These are phyloP conservation scores for Dasypogon diadema DNA, from an alignment of 2,888 invertebrate genomes.

Conservation along the genomic window DNA sequence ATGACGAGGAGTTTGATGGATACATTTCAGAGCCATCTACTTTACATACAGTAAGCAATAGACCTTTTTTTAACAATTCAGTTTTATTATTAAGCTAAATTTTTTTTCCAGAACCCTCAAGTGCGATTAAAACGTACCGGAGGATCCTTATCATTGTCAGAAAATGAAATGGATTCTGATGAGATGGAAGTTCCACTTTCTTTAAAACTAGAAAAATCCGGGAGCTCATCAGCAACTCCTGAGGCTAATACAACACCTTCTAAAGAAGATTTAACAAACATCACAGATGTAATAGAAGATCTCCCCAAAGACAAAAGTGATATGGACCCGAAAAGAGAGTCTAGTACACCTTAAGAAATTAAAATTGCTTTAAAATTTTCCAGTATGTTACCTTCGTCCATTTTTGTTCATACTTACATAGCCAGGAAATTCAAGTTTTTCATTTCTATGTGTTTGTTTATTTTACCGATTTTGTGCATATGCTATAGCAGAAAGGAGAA, in stretches of 20 bases:
- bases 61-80: background rate
- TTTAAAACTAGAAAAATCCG: slow-evolving; percentile 58
- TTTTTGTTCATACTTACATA: background rate
- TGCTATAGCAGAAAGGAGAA: background rate
- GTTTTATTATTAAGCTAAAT: slow-evolving; percentile 33
- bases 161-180: slow-evolving; percentile 85
- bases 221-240: slow-evolving; percentile 56
- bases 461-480: background rate
- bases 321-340: background rate
- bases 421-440: background rate
- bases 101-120: slow-evolving; percentile 68
- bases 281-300: slow-evolving; percentile 24
- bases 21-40: slow-evolving; percentile 87
- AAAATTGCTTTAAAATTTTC: background rate
- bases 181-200: slow-evolving; percentile 61
- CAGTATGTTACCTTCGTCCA: too few relatives aligned
- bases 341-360: slow-evolving; percentile 2
- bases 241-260: slow-evolving; percentile 24
- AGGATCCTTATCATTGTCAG: slow-evolving; percentile 84
- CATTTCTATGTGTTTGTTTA: slow-evolving; percentile 4
- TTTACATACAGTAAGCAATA: slow-evolving; percentile 64
- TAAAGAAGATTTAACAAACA: slow-evolving; percentile 29
- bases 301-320: slow-evolving; percentile 30
- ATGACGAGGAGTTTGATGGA: slow-evolving; percentile 76
- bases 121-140: slow-evolving; percentile 76